Conservation (phyloP, 23 tunicate species). For the Phallusia fumigata region DNA sequence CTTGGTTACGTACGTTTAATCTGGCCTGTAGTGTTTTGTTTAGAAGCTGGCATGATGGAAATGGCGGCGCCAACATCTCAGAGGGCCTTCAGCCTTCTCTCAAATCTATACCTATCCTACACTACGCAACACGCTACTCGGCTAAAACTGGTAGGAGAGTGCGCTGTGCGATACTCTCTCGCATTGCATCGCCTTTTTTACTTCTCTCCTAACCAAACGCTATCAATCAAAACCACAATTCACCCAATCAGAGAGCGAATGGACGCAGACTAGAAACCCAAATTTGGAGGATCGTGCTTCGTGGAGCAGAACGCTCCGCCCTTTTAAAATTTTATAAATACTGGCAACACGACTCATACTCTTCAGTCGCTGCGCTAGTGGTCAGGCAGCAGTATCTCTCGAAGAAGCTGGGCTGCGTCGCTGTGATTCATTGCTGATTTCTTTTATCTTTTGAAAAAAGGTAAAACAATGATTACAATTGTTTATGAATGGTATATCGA, state of each 20-base stretch:
- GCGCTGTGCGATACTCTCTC: not conserved
- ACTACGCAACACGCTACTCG: not conserved
- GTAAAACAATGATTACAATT: not conserved
- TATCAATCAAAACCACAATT: constrained; percentile 24
- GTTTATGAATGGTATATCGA: not conserved
- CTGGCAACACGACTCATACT: not conserved
- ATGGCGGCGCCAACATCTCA: too few species aligned
- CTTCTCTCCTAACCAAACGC: not conserved
- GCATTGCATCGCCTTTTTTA: constrained; percentile 1
- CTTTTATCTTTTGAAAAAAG: not conserved
- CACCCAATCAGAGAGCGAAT: constrained; percentile 38
- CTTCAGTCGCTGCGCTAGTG: constrained; percentile 59
- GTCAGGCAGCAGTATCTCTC: constrained; percentile 55
- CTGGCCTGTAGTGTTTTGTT: too few species aligned
- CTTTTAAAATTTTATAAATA: constrained; percentile 31
- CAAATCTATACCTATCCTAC: constrained; percentile 7
- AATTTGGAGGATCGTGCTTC: constrained; percentile 23
- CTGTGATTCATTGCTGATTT: not conserved
- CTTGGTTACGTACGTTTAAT: too few species aligned
- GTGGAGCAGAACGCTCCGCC: constrained; percentile 60
- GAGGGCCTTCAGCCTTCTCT: not conserved
- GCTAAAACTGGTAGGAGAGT: not conserved
- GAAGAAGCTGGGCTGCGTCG: constrained; percentile 58
- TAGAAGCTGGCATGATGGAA: too few species aligned
- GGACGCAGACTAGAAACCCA: constrained; percentile 15